Percentiles rank a stretch among this genome's conserved stretches.
phyloP scores from a whole-genome alignment of 92 coral and sea anemone species.

The Porites lobata region DNA sequence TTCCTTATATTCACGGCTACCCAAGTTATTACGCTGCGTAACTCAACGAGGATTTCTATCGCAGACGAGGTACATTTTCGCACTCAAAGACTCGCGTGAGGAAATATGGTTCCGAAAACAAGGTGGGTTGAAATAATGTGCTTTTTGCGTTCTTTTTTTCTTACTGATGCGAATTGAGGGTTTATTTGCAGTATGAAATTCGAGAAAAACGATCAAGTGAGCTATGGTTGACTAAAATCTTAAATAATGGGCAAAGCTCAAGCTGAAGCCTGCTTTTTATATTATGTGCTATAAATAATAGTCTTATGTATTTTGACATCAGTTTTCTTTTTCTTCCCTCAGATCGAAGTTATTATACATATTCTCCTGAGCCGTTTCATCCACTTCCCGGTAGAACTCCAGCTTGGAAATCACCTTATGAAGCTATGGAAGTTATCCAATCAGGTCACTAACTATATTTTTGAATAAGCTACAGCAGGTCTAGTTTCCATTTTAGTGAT shows the following conservation, averaged over 20 bases:
- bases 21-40: not conserved
- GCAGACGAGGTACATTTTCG: slow-evolving; percentile 9
- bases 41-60: not conserved
- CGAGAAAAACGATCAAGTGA: no score
- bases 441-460: slow-evolving; percentile 56
- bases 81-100: not conserved
- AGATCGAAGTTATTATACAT: slow-evolving; percentile 71
- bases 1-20: slow-evolving; percentile 25
- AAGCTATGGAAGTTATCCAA: slow-evolving; percentile 78
- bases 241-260: no score
- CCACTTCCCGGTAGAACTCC: slow-evolving; percentile 85
- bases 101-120: not conserved
- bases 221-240: no score
- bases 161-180: not conserved
- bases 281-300: no score
- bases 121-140: not conserved
- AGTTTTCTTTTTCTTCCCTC: not conserved
- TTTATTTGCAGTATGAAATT: not conserved
- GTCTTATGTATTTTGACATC: not conserved
- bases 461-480: not conserved
- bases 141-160: not conserved
- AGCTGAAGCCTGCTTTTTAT: no score
- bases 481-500: not conserved
- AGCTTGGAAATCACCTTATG: slow-evolving; percentile 86
- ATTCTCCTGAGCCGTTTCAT: slow-evolving; percentile 86